phyloP scores from a whole-genome alignment of 2,113 vertebrate genomes.

The Camelus bactrianus region DNA sequence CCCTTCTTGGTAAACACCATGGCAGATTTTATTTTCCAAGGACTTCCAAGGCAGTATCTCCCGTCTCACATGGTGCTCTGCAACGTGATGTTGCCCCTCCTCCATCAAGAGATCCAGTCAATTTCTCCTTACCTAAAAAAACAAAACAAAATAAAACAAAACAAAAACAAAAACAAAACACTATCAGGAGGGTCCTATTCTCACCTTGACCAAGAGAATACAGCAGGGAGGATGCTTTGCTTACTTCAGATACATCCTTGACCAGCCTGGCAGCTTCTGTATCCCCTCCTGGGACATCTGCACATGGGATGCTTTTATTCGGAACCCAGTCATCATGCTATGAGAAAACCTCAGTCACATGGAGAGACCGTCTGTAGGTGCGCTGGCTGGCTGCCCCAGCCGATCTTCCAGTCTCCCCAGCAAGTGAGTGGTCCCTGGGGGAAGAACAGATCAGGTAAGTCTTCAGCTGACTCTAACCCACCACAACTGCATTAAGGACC shows the following conservation, averaged over 20 bases:
- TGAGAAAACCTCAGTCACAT: neutral
- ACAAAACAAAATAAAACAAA: neutral
- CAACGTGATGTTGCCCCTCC: neutral
- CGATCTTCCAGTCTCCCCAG: neutral
- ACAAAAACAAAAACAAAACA: neutral
- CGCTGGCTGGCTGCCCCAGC: neutral
- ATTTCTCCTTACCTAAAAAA: neutral
- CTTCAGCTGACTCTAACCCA: neutral
- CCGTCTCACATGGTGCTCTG: neutral
- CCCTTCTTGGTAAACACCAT: neutral
- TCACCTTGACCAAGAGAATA: neutral
- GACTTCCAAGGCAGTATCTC: neutral
- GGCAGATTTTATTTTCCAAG: neutral
- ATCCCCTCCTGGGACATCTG: neutral
- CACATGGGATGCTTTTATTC: neutral
- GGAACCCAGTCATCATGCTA: neutral
- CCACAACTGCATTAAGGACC: neutral
- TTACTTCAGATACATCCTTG: neutral
- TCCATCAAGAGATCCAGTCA: neutral
- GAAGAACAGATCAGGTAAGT: neutral
- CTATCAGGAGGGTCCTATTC: neutral
- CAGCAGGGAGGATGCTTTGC: neutral
- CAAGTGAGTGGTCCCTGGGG: neutral
- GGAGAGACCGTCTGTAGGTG: neutral
- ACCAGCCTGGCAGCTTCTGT: neutral